These are phyloP conservation scores for Archocentrus centrarchus DNA, from an alignment of 2,113 vertebrate species.

Conservation along the genomic window DNA sequence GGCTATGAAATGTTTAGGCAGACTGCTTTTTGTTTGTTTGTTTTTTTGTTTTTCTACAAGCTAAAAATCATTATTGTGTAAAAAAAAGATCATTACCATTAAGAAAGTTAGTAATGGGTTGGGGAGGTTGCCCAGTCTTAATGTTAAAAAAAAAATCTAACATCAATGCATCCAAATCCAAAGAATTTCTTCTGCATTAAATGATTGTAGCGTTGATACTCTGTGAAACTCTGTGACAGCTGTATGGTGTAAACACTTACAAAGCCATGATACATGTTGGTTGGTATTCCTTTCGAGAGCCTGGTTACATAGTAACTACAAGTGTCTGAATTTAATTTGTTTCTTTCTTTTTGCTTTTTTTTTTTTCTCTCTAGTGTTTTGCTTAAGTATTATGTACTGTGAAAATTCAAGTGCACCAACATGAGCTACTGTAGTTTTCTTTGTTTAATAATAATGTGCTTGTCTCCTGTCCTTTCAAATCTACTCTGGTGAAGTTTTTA, in stretches of 20 bases:
- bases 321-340: conserved; percentile 11
- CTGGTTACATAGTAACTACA: conserved; percentile 53
- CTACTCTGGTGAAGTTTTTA: conserved; percentile 1
- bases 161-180: conserved; percentile 35
- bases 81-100: neutral
- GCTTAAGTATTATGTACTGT: conserved; percentile 67
- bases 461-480: conserved; percentile 57
- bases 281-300: conserved; percentile 32
- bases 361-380: conserved; percentile 56
- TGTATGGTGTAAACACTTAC: conserved; percentile 13
- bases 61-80: neutral
- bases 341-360: conserved; percentile 23
- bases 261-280: conserved; percentile 45
- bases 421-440: conserved; percentile 72
- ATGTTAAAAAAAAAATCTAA: neutral
- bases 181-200: conserved; percentile 52
- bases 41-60: neutral
- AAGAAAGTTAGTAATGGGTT: neutral
- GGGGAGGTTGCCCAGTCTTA: neutral
- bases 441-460: conserved; percentile 70
- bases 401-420: conserved; percentile 55
- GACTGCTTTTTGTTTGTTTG: neutral
- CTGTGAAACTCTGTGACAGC: neutral
- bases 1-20: neutral
- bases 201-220: conserved; percentile 23